These are phyloP conservation scores for Penelope pileata DNA, from an alignment of 2,113 vertebrate genomes.

Conservation along the genomic window DNA sequence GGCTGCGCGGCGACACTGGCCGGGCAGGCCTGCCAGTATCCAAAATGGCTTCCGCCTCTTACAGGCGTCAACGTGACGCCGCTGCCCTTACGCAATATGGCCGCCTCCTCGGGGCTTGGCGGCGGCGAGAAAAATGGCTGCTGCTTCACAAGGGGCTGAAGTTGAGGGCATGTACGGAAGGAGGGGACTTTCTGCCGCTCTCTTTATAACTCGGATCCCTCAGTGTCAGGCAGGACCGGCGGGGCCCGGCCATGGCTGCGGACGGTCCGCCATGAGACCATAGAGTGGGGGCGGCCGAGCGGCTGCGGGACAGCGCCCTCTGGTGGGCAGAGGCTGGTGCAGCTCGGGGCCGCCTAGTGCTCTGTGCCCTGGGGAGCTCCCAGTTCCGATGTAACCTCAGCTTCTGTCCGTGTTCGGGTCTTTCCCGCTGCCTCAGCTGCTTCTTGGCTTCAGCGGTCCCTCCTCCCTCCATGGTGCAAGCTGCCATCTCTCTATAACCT, in stretches of 20 bases:
- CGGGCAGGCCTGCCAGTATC: fast-evolving
- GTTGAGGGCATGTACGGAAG: fast-evolving
- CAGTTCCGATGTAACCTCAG: fast-evolving
- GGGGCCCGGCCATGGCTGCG: fast-evolving
- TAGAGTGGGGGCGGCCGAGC: neutral
- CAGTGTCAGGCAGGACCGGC: neutral
- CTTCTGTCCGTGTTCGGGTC: neutral
- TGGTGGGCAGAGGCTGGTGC: neutral
- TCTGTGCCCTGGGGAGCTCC: neutral
- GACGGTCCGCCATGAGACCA: neutral
- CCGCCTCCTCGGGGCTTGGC: fast-evolving
- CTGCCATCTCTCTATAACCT: neutral
- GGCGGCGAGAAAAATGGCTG: fast-evolving
- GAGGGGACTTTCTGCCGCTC: too few relatives aligned
- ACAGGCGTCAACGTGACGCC: fast-evolving
- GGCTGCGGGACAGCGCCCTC: neutral
- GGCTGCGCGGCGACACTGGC: fast-evolving
- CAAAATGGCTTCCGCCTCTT: neutral
- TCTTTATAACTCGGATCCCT: too few relatives aligned
- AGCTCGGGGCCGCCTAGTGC: neutral
- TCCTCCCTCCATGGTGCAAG: neutral
- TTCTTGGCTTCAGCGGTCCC: neutral
- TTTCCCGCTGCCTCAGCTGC: neutral
- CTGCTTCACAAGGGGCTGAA: too few relatives aligned
- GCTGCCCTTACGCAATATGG: neutral